These are phyloP conservation scores for Lissocephala sabroskyi DNA, from an alignment of 2,888 invertebrate species.

Conservation along the genomic window DNA sequence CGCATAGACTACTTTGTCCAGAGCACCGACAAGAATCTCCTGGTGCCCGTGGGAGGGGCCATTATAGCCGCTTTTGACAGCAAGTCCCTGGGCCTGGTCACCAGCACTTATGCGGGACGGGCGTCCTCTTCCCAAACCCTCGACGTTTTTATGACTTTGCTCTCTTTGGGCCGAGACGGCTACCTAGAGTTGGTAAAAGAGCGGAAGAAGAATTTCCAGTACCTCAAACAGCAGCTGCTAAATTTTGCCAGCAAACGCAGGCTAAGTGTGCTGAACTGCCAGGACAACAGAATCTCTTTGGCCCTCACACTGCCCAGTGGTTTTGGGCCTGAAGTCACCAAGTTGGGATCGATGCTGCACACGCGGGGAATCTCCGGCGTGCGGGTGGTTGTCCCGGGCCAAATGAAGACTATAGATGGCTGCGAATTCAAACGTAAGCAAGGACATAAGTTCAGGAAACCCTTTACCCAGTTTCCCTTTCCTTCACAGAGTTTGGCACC, in stretches of 20 bases:
- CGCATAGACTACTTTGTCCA: conserved; percentile 86
- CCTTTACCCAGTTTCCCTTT: background rate
- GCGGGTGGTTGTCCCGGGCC: conserved; percentile 75
- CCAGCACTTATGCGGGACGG: conserved; percentile 83
- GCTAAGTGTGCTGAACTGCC: conserved; percentile 77
- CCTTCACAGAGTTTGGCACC: conserved; percentile 79
- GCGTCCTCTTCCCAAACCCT: conserved; percentile 81
- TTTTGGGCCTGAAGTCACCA: conserved; percentile 72
- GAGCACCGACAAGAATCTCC: conserved; percentile 87
- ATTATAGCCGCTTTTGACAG: conserved; percentile 82
- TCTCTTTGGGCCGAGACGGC: conserved; percentile 79
- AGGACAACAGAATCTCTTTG: conserved; percentile 81
- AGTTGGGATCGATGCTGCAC: conserved; percentile 82
- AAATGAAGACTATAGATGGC: conserved; percentile 75
- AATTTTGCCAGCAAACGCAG: conserved; percentile 74
- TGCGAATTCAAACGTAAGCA: conserved; percentile 75
- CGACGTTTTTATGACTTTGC: conserved; percentile 83
- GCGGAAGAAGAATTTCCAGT: conserved; percentile 77
- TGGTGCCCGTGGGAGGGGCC: conserved; percentile 89
- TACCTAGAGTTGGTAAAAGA: conserved; percentile 77
- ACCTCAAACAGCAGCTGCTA: conserved; percentile 75
- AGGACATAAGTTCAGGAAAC: background rate
- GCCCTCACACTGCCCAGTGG: conserved; percentile 71
- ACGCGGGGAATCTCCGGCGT: conserved; percentile 82
- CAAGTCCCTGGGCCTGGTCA: conserved; percentile 76